Evolutionary conservation across 2,888 invertebrate genomes (phyloP), one percentile per base, ranked within the genome.

Genomic region (Macrosoma leucophasiata): DNA sequence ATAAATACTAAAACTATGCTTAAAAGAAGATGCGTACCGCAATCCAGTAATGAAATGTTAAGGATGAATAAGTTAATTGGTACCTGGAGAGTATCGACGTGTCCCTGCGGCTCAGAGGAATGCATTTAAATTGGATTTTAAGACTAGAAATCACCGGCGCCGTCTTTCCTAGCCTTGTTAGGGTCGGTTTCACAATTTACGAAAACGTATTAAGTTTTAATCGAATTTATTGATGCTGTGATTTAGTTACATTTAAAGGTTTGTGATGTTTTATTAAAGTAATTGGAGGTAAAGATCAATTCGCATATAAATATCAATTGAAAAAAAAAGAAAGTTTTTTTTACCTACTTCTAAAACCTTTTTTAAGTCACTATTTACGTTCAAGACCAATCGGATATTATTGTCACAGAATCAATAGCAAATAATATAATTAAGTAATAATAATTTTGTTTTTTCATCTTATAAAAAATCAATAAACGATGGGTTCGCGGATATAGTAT

Each of bases 61-160:
- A 77, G 82, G 81, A 79, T 81, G 82, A 79, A 82, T 82, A 82
- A 81, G 81, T 81, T 84, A 84, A 84, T 82, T 82, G 82, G 73
- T 62, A 82, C 73, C 78, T 52, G 62, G 74, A 75, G 81, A 71
- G 78, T 79, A 82, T 81, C 79, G 79, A 65, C 67, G 68, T 62
- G 66, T 68, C 75, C 75, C 78, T 76, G 81, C 66, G 82, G 77
- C 79, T 72, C 81, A 79, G 79, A 81, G 84, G 82, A 84, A 84
- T 84, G 82, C 84, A 84, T 84, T 84, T 84, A 84, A 84, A 84
- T 84, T 82, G 82, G 82, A 81, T 82, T 84, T 82, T 84, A 84
- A 82, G 84, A 82, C 79, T 76, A 78, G 81, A 81, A 84, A 84
- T 82, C 82, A 79, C 78, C 73, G 72, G 62, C 67, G 71, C 59